Evolutionary conservation across 2,888 invertebrate genomes (phyloP).

Genomic region (Troides helena): DNA sequence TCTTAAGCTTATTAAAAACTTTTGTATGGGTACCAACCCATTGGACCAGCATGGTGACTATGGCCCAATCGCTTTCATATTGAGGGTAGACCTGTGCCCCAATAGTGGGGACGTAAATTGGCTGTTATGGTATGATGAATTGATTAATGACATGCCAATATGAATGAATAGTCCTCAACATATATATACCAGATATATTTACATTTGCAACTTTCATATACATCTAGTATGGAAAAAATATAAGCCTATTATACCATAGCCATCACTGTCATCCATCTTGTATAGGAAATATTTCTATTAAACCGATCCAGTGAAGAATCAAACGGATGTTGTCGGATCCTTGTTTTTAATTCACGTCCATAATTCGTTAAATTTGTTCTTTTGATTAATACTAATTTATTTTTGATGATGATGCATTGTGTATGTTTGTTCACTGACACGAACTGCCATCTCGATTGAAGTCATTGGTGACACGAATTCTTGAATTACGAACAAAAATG

Average conservation of each 20-base stretch:
- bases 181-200: too few species aligned
- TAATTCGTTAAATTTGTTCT: neutral
- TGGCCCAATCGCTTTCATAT: too few species aligned
- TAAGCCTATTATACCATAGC: slow-evolving; percentile 19
- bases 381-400: slow-evolving; percentile 6
- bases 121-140: too few species aligned
- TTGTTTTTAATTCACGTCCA: slow-evolving; percentile 10
- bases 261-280: slow-evolving; percentile 28
- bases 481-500: slow-evolving; percentile 7
- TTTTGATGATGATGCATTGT: neutral
- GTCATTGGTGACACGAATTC: neutral
- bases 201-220: neutral
- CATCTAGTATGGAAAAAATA: neutral
- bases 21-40: too few species aligned
- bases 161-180: too few species aligned
- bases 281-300: slow-evolving; percentile 2
- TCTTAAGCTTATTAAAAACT: too few species aligned
- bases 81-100: too few species aligned
- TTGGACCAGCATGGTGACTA: too few species aligned
- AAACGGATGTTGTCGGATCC: slow-evolving; percentile 1
- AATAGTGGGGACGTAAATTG: too few species aligned
- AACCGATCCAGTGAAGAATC: slow-evolving; percentile 2
- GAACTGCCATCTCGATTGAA: slow-evolving; percentile 10
- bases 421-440: neutral
- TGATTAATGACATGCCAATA: too few species aligned